Conservation (phyloP, 2,113 vertebrate genomes). For the Hydropotes inermis region DNA sequence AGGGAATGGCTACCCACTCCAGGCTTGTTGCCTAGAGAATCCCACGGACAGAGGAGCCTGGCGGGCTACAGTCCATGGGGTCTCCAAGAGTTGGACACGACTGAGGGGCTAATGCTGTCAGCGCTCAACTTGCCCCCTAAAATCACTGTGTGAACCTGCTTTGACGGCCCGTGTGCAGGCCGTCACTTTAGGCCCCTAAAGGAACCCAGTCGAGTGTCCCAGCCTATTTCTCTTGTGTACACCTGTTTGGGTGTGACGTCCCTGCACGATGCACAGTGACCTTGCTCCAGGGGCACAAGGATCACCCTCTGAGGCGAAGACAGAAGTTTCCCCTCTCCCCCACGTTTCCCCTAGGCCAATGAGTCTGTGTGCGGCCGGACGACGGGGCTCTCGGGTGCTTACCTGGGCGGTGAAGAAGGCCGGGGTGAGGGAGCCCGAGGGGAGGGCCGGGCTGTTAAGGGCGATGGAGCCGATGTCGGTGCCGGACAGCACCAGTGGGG, state of each 20-base stretch:
- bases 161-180: not conserved
- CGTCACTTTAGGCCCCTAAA: not conserved
- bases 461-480: constrained; percentile 94
- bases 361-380: accelerated
- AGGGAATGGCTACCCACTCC: not conserved
- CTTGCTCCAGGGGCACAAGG: too few species aligned
- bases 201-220: not conserved
- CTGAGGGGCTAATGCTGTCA: not conserved
- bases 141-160: not conserved
- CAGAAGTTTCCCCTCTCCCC: not conserved
- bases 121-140: not conserved
- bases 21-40: not conserved
- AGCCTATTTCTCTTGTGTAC: accelerated
- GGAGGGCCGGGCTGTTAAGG: constrained; percentile 94
- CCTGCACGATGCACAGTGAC: not conserved
- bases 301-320: not conserved
- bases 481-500: constrained; percentile 90
- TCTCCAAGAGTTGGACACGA: not conserved
- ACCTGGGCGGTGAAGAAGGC: constrained; percentile 98
- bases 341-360: too few species aligned
- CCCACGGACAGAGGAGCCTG: not conserved
- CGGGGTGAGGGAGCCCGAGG: constrained; percentile 94
- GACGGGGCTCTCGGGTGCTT: constrained; percentile 24
- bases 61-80: not conserved
- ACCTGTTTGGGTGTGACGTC: too few species aligned